Evolutionary conservation across 2,113 vertebrate species (phyloP), one percentile per base, ranked within the genome.

Genomic region (Marmota flaviventris): DNA sequence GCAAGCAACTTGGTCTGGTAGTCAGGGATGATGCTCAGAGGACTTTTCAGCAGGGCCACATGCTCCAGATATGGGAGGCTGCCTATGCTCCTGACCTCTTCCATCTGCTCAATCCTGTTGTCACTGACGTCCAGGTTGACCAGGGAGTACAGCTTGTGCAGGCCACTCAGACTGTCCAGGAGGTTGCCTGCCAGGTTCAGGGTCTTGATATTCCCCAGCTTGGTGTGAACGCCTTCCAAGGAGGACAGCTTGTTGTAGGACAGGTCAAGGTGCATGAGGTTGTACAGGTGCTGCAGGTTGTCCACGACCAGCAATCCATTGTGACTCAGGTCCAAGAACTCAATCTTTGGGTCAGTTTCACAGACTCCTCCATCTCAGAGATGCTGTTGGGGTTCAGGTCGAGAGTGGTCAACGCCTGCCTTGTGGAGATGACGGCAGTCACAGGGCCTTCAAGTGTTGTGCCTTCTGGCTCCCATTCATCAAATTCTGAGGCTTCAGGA

Each of bases 1-100:
- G 99, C 99, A 32, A 99, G 98, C 51, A 99, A 99, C 98, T 99
- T 99, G 96, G 99, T 99, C 97, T 99, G 98, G 98, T 99, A 99
- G 98, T 99, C 99, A 0, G 99, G 99, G 97, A 99, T 99, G 98
- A 99, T 99, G 98, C 99, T 99, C 98, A 99, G 85, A 0, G 99
- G 99, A 94, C 99, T 99, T 97, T 98, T 98, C 85, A 98, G 98
- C 86, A 99, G 98, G 48, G 98, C 92, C 93, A 99, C 98, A 12
- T 99, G 99, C 98, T 99, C 99, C 89, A 99, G 98, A 97, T 99
- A 99, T 0, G 99, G 99, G 14, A 99, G 99, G 77, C 85, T 98
- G 81, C 99, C 99, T 4, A 99, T 99, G 89, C 99, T 99, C 97
- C 98, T 99, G 84, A 99, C 98, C 98, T 99, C 99, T 93, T 99